Base-by-base conservation (phyloP, 2,888 invertebrate species). In the Agrochola macilenta region DNA sequence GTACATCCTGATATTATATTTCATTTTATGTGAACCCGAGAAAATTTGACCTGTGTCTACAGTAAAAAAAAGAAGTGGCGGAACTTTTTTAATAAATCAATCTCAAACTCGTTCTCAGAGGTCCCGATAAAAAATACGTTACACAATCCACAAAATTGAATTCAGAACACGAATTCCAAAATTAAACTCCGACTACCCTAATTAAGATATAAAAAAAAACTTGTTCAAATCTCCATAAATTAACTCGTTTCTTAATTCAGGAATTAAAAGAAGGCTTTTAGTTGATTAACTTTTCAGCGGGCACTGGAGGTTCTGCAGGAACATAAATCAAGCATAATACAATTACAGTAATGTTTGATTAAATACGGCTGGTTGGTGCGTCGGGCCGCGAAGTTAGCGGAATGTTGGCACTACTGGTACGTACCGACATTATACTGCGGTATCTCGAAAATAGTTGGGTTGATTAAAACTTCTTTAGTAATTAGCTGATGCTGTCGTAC, bases 201-300 rank as follows among this genome's bases (percentile, higher is more conserved):
- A 93, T 94, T 93, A 93, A 91, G 91, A 88, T 83, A 91, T 89
- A 91, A 91, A 93, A 93, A 91, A 80, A 76, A 91, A 81, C 91
- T 92, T 88, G 91, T 93, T 93, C 92, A 93, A 92, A 93, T 93
- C 90, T 88, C 91, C 89, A 93, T 94, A 94, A 95, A 94, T 95
- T 94, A 95, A 95, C 94, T 93, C 92, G 92, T 93, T 94, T 93
- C 93, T 95, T 95, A 93, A 93, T 94, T 92, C 90, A 82, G 89
- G 86, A 92, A 93, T 91, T 91, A 84, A 93, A 95, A 93, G 93
- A 95, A 94, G 91, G 92, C 95, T 96, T 94, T 96, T 95, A 96
- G 93, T 93, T 95, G 95, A 96, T 96, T 95, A 96, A 95, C 93
- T 95, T 95, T 95, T 94, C 94, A 95, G 91, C 93, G 90, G 90